Percentiles rank a stretch among this genome's conserved stretches.
phyloP scores from a whole-genome alignment of 2,113 vertebrate species.

The Centrocercus urophasianus region DNA sequence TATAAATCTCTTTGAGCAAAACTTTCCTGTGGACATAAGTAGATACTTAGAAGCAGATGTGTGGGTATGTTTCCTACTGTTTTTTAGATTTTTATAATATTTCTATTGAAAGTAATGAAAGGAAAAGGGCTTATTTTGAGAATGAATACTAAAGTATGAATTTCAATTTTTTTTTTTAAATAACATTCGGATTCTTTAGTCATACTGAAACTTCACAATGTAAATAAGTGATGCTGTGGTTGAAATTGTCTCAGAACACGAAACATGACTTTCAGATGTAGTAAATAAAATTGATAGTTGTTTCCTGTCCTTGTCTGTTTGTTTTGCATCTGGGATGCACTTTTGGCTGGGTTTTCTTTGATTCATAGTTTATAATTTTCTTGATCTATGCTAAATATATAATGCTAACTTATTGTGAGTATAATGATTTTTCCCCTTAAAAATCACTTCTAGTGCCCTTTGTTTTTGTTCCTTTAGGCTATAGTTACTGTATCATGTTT shows the following conservation, averaged over 20 bases:
- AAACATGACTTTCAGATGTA: not conserved
- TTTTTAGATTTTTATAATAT: slow-evolving; percentile 3
- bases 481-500: not conserved
- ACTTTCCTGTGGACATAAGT: not conserved
- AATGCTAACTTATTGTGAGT: not conserved
- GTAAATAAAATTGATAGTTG: not conserved
- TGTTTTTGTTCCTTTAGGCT: not conserved
- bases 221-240: not conserved
- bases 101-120: slow-evolving; percentile 7
- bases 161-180: not conserved
- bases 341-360: not conserved
- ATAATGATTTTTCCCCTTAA: not conserved
- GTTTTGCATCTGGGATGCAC: not conserved
- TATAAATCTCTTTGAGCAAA: not conserved
- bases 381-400: not conserved
- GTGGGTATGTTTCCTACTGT: slow-evolving; percentile 15
- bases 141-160: not conserved
- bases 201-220: not conserved
- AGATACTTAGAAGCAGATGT: not conserved
- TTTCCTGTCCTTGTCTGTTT: not conserved
- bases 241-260: not conserved
- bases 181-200: not conserved
- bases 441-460: not conserved
- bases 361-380: not conserved
- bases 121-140: not conserved